These are phyloP conservation scores for Ammodytes dubius DNA, from an alignment of 2,113 vertebrate species.

Conservation along the genomic window DNA sequence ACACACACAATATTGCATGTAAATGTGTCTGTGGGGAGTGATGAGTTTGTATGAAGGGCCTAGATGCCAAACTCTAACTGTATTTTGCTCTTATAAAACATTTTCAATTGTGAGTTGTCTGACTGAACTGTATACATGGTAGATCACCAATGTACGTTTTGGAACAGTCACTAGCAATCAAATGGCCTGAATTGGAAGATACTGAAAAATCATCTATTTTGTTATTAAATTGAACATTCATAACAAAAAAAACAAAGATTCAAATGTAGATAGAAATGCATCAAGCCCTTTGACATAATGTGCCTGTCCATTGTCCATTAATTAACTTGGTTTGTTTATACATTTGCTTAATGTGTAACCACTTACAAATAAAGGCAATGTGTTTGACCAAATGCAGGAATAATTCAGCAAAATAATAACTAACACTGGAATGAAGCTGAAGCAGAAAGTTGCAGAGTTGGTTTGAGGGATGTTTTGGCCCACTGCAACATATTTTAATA, in stretches of 20 bases:
- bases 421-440: background rate
- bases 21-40: too few species aligned
- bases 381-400: background rate
- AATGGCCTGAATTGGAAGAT: background rate
- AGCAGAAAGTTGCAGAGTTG: background rate
- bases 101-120: too few species aligned
- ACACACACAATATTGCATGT: too few species aligned
- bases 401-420: background rate
- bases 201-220: background rate
- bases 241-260: background rate
- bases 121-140: too few species aligned
- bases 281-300: too few species aligned
- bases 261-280: background rate
- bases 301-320: background rate
- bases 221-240: background rate
- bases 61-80: too few species aligned
- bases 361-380: background rate
- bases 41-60: too few species aligned
- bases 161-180: background rate
- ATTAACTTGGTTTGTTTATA: background rate
- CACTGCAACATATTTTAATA: background rate
- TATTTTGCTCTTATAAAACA: too few species aligned
- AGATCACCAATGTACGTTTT: background rate
- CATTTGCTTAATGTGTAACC: background rate
- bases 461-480: background rate